These are phyloP conservation scores for Chauna torquata DNA, from an alignment of 2,113 vertebrate species.

Conservation along the genomic window DNA sequence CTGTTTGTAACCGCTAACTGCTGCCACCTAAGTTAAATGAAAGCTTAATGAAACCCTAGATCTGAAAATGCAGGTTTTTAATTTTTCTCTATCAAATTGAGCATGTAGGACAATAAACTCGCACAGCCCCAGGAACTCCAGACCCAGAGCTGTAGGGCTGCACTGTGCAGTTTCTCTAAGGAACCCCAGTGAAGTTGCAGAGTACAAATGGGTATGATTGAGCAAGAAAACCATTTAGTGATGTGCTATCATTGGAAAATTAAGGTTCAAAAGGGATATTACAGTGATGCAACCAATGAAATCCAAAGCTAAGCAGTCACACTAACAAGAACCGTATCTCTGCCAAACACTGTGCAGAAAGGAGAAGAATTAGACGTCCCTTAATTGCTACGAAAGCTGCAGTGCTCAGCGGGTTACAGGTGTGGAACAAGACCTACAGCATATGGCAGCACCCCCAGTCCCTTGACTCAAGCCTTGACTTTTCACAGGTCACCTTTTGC, in stretches of 20 bases:
- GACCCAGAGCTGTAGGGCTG: not conserved
- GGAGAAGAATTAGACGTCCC: not conserved
- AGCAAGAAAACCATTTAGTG: not conserved
- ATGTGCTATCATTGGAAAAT: not conserved
- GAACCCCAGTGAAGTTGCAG: not conserved
- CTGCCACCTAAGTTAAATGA: not conserved
- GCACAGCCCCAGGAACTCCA: not conserved
- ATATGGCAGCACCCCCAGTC: not conserved
- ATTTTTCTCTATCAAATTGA: not conserved
- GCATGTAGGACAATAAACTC: not conserved
- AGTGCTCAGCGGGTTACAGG: not conserved
- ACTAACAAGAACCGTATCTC: not conserved
- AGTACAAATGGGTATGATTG: not conserved
- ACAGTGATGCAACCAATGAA: not conserved
- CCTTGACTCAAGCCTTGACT: not conserved
- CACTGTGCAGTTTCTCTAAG: not conserved
- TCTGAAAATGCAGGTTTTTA: not conserved
- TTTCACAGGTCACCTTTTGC: not conserved
- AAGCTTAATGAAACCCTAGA: not conserved
- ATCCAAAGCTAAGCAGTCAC: not conserved
- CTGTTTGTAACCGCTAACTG: not conserved
- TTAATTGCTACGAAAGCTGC: not conserved
- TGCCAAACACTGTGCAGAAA: not conserved
- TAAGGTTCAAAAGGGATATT: not conserved
- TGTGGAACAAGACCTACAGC: not conserved